A percentile compares a stretch with the other conserved stretches of the same genome.
These are phyloP conservation scores for Idaea biselata DNA, from an alignment of 2,888 invertebrate genomes.

Conservation along the genomic window DNA sequence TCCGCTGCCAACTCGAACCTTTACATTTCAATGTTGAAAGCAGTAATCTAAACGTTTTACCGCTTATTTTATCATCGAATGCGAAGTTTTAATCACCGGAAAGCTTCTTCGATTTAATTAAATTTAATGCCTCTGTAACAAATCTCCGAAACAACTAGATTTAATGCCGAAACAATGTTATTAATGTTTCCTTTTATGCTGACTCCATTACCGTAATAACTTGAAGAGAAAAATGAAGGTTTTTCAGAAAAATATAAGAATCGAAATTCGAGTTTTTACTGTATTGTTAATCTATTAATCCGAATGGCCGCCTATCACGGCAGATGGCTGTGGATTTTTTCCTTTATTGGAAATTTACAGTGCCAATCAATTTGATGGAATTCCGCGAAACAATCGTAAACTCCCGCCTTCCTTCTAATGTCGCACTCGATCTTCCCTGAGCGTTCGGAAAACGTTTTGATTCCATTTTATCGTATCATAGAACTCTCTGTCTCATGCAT, in stretches of 20 bases:
- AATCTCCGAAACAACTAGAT: constrained; percentile 19
- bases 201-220: constrained; percentile 25
- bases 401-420: not conserved
- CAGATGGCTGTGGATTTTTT: constrained; percentile 39
- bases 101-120: not conserved
- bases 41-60: not conserved
- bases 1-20: too few relatives aligned
- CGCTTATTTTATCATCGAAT: not conserved
- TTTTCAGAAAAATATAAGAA: constrained; percentile 34
- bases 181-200: constrained; percentile 26
- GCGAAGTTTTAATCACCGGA: constrained; percentile 1
- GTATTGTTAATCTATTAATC: constrained; percentile 42
- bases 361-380: constrained; percentile 5
- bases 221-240: constrained; percentile 19
- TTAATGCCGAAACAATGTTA: constrained; percentile 21
- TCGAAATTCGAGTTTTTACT: constrained; percentile 39
- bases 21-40: not conserved
- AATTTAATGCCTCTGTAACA: not conserved
- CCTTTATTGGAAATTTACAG: constrained; percentile 24
- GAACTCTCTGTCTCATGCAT: not conserved
- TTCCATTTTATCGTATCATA: not conserved
- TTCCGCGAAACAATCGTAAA: not conserved
- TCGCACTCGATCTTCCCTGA: not conserved
- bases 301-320: constrained; percentile 43
- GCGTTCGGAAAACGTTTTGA: not conserved